Percentiles rank a stretch among this genome's conserved stretches.
Evolutionary conservation across 2,888 invertebrate genomes (phyloP).

Genomic region (Chrysolina haemoptera): DNA sequence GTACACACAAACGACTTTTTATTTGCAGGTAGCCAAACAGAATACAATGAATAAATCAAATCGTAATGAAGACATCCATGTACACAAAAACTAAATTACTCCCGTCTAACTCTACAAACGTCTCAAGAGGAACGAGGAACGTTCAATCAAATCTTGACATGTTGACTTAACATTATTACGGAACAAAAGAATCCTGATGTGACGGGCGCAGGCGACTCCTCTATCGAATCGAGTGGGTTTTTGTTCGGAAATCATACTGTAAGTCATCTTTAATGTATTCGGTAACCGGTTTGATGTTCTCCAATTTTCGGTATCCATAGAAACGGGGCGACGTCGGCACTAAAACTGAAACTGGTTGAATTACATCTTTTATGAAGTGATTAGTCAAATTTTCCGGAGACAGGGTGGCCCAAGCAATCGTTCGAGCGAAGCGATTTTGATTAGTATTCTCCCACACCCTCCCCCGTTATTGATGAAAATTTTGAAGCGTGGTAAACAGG

Average conservation of each 20-base stretch:
- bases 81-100: constrained; percentile 1
- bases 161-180: constrained; percentile 46
- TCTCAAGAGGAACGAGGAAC: neutral
- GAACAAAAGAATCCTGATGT: constrained; percentile 36
- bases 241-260: constrained; percentile 67
- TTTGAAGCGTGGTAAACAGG: neutral
- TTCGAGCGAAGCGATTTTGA: neutral
- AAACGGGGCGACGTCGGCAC: constrained; percentile 34
- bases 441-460: neutral
- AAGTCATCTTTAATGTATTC: constrained; percentile 65
- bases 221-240: constrained; percentile 60
- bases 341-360: constrained; percentile 51
- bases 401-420: constrained; percentile 22
- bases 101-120: neutral
- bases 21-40: no score
- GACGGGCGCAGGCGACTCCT: constrained; percentile 8
- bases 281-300: constrained; percentile 64
- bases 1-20: no score
- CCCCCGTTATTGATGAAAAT: neutral
- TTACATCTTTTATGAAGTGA: constrained; percentile 45
- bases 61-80: neutral
- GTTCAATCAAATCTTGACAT: constrained; percentile 42
- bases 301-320: constrained; percentile 40
- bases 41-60: constrained; percentile 2
- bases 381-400: constrained; percentile 21